phyloP scores from a whole-genome alignment of 2,113 vertebrate genomes.

The Lipophrys pholis region DNA sequence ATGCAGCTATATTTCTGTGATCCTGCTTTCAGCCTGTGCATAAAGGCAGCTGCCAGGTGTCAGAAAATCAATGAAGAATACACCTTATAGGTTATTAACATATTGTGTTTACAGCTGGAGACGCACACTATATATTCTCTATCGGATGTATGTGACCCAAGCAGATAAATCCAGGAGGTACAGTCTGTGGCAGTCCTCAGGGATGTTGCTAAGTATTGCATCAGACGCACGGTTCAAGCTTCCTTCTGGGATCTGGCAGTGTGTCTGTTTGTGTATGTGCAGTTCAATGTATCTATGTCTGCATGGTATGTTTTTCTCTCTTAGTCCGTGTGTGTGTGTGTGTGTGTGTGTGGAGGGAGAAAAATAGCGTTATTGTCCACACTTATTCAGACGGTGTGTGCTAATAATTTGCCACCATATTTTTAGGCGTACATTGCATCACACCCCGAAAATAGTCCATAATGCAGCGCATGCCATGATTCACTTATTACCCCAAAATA shows the following conservation, averaged over 20 bases:
- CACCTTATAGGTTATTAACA: slow-evolving; percentile 38
- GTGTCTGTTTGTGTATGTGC: neutral
- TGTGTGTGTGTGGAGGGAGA: neutral
- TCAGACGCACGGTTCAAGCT: slow-evolving; percentile 72
- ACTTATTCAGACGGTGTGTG: slow-evolving; percentile 47
- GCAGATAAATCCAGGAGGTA: slow-evolving; percentile 56
- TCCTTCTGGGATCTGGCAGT: slow-evolving; percentile 42
- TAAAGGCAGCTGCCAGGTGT: neutral
- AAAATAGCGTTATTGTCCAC: slow-evolving; percentile 52
- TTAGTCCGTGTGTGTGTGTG: slow-evolving; percentile 6
- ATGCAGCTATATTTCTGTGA: slow-evolving; percentile 2
- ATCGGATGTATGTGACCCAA: no score
- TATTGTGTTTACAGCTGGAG: slow-evolving; percentile 31
- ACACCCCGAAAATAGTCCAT: slow-evolving; percentile 70
- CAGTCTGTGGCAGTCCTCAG: slow-evolving; percentile 53
- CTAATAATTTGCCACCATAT: slow-evolving; percentile 61
- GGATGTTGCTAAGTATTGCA: slow-evolving; percentile 83
- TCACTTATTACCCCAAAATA: slow-evolving; percentile 71
- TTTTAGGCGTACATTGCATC: slow-evolving; percentile 71
- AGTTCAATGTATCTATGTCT: neutral
- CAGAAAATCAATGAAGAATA: slow-evolving; percentile 3
- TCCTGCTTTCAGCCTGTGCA: neutral
- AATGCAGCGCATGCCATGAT: slow-evolving; percentile 60
- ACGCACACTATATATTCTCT: no score
- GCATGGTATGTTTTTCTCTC: no score